Conservation (phyloP, 2,113 vertebrate species). For the Aphelocoma coerulescens region DNA sequence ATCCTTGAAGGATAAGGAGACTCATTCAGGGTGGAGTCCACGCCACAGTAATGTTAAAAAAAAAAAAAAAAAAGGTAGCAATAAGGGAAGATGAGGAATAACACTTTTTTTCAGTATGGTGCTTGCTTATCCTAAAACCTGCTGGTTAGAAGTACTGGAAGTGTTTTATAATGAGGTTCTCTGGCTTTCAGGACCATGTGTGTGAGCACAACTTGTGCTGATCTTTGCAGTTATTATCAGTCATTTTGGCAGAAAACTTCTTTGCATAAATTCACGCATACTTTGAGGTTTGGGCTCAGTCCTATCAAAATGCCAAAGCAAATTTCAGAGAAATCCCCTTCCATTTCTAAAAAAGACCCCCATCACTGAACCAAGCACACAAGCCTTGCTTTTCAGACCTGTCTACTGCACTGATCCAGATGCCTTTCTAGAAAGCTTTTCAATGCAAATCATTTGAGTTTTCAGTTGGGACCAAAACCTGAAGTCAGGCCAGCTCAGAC, state of each 20-base stretch:
- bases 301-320: conserved; percentile 12
- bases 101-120: neutral
- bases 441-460: neutral
- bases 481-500: neutral
- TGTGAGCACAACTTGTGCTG: neutral
- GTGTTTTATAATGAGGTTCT: neutral
- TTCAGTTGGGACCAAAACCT: neutral
- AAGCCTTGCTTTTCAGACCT: neutral
- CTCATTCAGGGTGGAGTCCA: neutral
- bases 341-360: neutral
- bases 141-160: neutral
- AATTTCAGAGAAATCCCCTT: neutral
- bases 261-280: neutral
- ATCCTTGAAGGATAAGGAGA: neutral
- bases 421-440: neutral
- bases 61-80: neutral
- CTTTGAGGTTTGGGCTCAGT: neutral
- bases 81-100: neutral
- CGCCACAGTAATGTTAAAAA: neutral
- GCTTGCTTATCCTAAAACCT: neutral
- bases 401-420: neutral
- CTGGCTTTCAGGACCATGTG: neutral
- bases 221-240: neutral
- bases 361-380: neutral
- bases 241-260: neutral